Evolutionary conservation across 2,888 invertebrate species (phyloP).

Genomic region (Strigamia maritima): DNA sequence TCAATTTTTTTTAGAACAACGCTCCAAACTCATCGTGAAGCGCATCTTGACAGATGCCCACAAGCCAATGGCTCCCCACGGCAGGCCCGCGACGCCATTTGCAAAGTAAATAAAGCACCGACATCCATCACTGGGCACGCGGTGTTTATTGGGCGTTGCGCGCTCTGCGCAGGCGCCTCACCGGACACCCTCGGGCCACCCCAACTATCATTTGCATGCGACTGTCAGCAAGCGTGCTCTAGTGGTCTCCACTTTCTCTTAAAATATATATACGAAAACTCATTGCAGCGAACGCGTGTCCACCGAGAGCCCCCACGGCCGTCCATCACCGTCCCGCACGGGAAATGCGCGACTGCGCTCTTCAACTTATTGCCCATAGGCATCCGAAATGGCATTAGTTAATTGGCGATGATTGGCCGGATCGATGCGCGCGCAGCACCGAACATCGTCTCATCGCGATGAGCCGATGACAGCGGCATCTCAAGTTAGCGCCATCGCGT

Average conservation of each 20-base stretch:
- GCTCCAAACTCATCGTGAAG: not conserved
- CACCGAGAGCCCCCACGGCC: constrained; percentile 19
- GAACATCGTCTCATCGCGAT: not conserved
- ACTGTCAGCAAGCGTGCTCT: not conserved
- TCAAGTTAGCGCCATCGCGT: not conserved
- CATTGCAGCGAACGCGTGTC: constrained; percentile 17
- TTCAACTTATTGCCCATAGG: not conserved
- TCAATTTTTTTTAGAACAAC: not conserved
- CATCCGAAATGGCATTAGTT: not conserved
- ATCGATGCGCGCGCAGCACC: not conserved
- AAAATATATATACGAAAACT: not conserved
- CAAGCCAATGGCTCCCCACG: constrained; percentile 26
- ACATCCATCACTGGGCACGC: constrained; percentile 31
- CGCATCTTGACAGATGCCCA: constrained; percentile 22
- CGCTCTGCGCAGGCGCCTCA: constrained; percentile 8
- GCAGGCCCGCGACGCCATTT: constrained; percentile 21
- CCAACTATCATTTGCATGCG: constrained; percentile 18
- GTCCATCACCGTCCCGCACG: constrained; percentile 24
- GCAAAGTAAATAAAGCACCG: constrained; percentile 28
- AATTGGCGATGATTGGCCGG: constrained; percentile 26
- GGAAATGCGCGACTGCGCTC: not conserved
- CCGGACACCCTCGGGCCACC: constrained; percentile 23
- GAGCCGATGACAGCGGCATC: not conserved
- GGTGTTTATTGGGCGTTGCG: constrained; percentile 26
- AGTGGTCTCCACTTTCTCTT: not conserved